Evolutionary conservation across 2,888 invertebrate genomes (phyloP), one percentile per base, ranked within the genome.

Genomic region (Hirtodrosophila trivittata): DNA sequence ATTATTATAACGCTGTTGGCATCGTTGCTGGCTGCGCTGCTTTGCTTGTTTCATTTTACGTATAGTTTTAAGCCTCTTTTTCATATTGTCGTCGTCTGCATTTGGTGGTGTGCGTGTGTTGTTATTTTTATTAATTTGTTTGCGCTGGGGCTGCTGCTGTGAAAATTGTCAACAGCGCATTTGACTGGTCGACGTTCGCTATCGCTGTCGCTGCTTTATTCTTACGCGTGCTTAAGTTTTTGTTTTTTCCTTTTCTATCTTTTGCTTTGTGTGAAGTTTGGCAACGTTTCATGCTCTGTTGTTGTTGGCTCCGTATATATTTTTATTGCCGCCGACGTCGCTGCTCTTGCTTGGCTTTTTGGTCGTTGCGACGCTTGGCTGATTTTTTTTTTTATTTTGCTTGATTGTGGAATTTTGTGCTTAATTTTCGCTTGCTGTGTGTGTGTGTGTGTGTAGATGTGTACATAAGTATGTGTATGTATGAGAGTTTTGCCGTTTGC

Each of bases 101-200:
- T 25, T 49, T 73, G 50, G 39, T 54, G 63, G 60, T 82, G 67
- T 73, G 67, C 67, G 85, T 77, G 67, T 82, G 74, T 77, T 82
- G 81, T 83, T 83, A 86, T 86, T 86, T 83, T 86, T 83, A 84
- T 86, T 86, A 86, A 83, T 83, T 83, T 84, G 84, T 86, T 83
- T 82, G 75, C 71, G 71, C 62, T 85, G 80, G 66, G 63, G 56
- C 64, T 66, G 66, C 43, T 45, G 65, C 28, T 71, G 73, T 69
- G 70, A 85, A 82, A 78, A 66, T 69, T 62, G 86, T 69, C 86
- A 82, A 85, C 81, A 58, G 42, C 59, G 76, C 77, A 60, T 59
- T 66, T 59, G 42, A 21, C 25, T 66, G 37, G 32, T 38, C 58
- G 63, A 54, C 54, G 66, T 32, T 47, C 45, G 59, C 35, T 18